Conservation (phyloP, 2,797 vertebrate genomes). For the Sebastes matsubarae region DNA sequence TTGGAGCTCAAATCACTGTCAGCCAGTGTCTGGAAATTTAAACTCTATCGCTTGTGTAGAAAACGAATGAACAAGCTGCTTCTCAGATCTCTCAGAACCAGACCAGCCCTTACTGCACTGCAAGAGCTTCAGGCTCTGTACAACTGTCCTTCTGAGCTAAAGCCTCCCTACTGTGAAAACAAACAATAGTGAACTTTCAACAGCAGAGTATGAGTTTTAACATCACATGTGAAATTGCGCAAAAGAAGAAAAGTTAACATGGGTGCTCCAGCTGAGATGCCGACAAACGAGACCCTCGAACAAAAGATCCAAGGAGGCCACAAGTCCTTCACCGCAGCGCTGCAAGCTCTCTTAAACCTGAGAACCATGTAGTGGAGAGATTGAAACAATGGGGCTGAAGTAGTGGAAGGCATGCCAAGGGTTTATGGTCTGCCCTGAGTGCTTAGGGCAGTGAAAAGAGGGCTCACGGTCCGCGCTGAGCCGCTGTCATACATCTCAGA, state of each 20-base stretch:
- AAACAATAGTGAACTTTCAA: constrained; percentile 33
- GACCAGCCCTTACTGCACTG: background rate
- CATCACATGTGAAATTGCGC: constrained; percentile 22
- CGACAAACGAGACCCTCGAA: constrained; percentile 39
- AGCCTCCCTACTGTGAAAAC: constrained; percentile 4
- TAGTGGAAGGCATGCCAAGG: constrained; percentile 71
- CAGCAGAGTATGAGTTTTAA: constrained; percentile 24
- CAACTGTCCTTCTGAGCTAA: constrained; percentile 7
- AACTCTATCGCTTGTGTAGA: constrained; percentile 1
- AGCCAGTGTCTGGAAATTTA: constrained; percentile 4
- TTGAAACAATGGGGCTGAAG: constrained; percentile 71
- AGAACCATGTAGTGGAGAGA: constrained; percentile 55
- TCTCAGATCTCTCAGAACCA: background rate
- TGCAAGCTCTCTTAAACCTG: constrained; percentile 59
- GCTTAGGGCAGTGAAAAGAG: constrained; percentile 58
- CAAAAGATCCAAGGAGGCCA: constrained; percentile 65
- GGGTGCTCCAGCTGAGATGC: constrained; percentile 29
- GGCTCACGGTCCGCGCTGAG: constrained; percentile 50
- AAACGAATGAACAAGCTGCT: constrained; percentile 12
- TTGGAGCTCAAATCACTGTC: constrained; percentile 19
- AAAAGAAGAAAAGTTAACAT: constrained; percentile 40
- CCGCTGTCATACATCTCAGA: constrained; percentile 57
- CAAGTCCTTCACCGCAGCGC: constrained; percentile 39
- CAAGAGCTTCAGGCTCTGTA: constrained; percentile 13
- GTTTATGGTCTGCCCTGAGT: constrained; percentile 74